Base-by-base conservation (phyloP, 2,797 vertebrate genomes). In the Myotis myotis region DNA sequence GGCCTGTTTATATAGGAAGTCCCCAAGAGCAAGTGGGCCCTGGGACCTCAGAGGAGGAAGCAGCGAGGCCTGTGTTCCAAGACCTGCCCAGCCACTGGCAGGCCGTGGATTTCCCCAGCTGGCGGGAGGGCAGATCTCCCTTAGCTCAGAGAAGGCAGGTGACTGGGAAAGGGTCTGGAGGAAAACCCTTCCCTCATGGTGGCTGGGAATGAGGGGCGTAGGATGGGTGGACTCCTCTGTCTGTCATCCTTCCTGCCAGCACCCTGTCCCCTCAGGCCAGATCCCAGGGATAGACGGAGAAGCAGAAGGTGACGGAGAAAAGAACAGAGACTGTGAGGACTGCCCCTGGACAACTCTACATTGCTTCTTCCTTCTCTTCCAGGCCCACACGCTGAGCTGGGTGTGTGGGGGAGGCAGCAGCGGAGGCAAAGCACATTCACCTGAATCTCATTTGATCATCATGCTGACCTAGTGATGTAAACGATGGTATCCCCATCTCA, bases 401-500 rank as follows among this genome's bases (percentile, higher is more conserved):
- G 5, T 30, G 60, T 62, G 60, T 5, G 57, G 9, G n/a, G 7
- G 2, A 3, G 72, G n/a, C 3, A 2, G 75, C 44, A 33, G 22
- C 60, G 13, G 12, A 78, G n/a, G 8, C 49, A 8, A 9, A 91
- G 72, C 88, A 49, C 44, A n/a, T 12, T 71, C n/a, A 5, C 44
- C 47, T 84, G 89, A 81, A 38, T 76, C 68, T 82, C 49, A 55
- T 85, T 75, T n/a, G 51, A 51, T 89, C 71, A 3, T 44, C 44
- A 44, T 3, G 36, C 55, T 62, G 91, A 86, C 82, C 91, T 81
- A 41, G n/a, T 66, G 87, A 94, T 72, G 87, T 89, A 87, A 91
- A 81, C 8, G 55, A 53, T 57, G 78, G 62, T 16, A n/a, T 92
- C 55, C 76, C 74, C 57, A 55, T 66, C 62, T 93, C 74, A 71